Conservation (phyloP, 2,113 vertebrate genomes). For the Gambusia holbrooki region DNA sequence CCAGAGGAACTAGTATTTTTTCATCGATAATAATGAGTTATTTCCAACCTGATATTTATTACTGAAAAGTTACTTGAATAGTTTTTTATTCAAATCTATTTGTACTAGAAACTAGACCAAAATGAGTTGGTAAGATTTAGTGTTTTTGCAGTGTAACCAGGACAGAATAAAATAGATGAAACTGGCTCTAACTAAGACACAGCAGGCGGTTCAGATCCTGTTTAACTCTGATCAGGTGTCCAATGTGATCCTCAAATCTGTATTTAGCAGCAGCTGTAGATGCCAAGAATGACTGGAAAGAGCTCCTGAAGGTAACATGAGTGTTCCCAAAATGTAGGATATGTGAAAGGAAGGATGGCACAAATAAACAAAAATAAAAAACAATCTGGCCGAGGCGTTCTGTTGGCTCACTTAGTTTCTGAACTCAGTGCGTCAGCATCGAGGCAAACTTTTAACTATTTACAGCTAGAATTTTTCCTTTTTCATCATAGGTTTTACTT, state of each 20-base stretch:
- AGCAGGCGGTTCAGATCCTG: conserved; percentile 22
- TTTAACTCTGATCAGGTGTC: conserved; percentile 36
- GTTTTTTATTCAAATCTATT: too few relatives aligned
- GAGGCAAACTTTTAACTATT: neutral
- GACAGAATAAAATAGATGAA: conserved; percentile 16
- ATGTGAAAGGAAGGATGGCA: neutral
- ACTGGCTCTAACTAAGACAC: conserved; percentile 28
- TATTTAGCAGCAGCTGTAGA: neutral
- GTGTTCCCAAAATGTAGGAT: neutral
- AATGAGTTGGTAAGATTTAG: too few relatives aligned
- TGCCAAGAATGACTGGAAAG: conserved; percentile 7
- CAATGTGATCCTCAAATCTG: conserved; percentile 26
- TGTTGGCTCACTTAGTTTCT: neutral
- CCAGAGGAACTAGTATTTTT: too few relatives aligned
- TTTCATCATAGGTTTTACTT: neutral
- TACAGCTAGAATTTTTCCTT: neutral
- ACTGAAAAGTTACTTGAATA: too few relatives aligned
- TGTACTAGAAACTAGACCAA: too few relatives aligned
- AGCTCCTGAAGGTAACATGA: neutral
- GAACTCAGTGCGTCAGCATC: too few relatives aligned
- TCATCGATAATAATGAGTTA: too few relatives aligned
- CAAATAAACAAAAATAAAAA: neutral
- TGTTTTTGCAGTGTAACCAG: conserved; percentile 5
- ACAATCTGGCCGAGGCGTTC: neutral
- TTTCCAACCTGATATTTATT: too few relatives aligned